These are phyloP conservation scores for Heterodera schachtii DNA, from an alignment of 1,140 invertebrate species.

Conservation along the genomic window DNA sequence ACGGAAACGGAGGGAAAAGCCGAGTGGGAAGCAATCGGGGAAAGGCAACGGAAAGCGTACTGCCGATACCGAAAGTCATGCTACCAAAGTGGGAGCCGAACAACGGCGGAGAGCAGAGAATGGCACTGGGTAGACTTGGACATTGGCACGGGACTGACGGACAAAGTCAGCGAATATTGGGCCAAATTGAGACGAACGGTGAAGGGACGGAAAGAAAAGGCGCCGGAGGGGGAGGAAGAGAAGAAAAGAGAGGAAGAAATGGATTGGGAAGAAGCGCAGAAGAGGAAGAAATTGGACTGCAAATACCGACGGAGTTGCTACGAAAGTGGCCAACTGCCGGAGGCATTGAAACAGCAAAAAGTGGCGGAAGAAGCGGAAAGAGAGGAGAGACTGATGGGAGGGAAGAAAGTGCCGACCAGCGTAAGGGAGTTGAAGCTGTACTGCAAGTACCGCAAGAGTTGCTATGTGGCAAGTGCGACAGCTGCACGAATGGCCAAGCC, in stretches of 20 bases:
- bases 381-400: not conserved
- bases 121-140: not conserved
- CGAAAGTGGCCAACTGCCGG: constrained; percentile 32
- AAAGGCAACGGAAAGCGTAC: constrained; percentile 14
- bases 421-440: constrained; percentile 39
- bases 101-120: not conserved
- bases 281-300: constrained; percentile 23
- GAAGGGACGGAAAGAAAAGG: not conserved
- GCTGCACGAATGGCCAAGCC: constrained; percentile 36
- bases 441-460: constrained; percentile 52
- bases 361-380: not conserved
- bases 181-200: not conserved
- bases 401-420: constrained; percentile 31
- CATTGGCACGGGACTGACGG: not conserved
- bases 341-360: not conserved
- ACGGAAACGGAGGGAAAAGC: not conserved
- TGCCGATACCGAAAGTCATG: constrained; percentile 21
- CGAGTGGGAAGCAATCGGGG: not conserved
- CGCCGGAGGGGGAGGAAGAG: not conserved
- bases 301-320: constrained; percentile 46
- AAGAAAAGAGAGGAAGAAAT: not conserved
- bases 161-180: not conserved
- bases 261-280: not conserved
- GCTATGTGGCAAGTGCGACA: constrained; percentile 51
- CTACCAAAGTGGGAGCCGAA: constrained; percentile 5